A percentile compares a stretch with the other conserved stretches of the same genome.
Conservation (phyloP, 2,888 invertebrate species). For the Synergus itoensis region DNA sequence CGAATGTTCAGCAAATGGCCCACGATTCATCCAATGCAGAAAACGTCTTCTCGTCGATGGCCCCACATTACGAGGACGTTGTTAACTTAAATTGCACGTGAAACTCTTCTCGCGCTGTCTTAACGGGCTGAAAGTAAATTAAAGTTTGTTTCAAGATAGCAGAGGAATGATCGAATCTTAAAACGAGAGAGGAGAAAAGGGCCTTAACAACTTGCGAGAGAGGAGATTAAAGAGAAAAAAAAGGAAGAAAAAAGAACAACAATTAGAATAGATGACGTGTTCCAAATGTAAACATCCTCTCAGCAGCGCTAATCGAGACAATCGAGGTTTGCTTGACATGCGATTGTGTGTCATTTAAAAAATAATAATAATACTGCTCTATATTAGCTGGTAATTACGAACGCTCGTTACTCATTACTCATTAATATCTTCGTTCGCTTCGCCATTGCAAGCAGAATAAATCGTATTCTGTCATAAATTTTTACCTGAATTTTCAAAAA, state of each 20-base stretch:
- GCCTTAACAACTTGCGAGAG: conserved; percentile 17
- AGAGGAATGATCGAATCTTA: conserved; percentile 40
- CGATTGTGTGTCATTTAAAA: conserved; percentile 20
- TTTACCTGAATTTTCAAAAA: not conserved
- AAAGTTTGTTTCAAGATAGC: conserved; percentile 55
- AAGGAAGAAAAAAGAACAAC: not conserved
- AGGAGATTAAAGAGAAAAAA: not conserved
- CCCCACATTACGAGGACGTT: conserved; percentile 55
- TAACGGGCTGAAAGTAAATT: conserved; percentile 59
- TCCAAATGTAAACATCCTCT: not conserved
- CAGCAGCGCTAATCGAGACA: conserved; percentile 1
- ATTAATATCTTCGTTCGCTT: conserved; percentile 14
- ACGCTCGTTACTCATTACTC: conserved; percentile 12
- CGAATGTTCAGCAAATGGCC: conserved; percentile 31
- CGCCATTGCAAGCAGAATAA: not conserved
- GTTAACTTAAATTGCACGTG: conserved; percentile 64
- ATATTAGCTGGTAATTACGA: conserved; percentile 32
- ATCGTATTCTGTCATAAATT: not conserved
- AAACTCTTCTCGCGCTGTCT: conserved; percentile 53
- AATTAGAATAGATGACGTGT: conserved; percentile 17
- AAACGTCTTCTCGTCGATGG: conserved; percentile 50
- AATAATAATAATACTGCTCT: conserved; percentile 29
- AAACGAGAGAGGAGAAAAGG: conserved; percentile 22
- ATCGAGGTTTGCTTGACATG: conserved; percentile 17
- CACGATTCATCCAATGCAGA: conserved; percentile 20